Evolutionary conservation across 1,140 invertebrate species (phyloP).

Genomic region (Geopemphigus sp.): DNA sequence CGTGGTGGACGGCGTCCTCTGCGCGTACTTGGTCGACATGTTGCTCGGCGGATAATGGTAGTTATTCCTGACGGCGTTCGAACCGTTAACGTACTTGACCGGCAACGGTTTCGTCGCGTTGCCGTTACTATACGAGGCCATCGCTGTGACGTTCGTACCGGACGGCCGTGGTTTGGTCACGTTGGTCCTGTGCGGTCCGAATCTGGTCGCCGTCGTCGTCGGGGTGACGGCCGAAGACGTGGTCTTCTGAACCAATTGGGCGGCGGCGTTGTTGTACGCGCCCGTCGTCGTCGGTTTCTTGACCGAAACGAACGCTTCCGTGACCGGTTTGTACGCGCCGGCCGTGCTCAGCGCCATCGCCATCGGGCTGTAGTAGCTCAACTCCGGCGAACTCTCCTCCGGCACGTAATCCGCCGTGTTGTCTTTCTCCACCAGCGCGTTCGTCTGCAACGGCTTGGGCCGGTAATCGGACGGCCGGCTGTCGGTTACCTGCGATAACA

Average conservation of each 20-base stretch:
- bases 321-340: constrained; percentile 1
- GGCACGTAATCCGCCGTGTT: constrained; percentile 33
- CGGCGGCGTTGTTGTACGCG: too few species aligned
- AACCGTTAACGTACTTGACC: constrained; percentile 17
- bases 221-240: neutral
- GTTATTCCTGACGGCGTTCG: constrained; percentile 15
- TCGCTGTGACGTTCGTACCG: neutral
- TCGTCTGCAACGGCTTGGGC: constrained; percentile 16
- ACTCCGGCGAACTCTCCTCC: constrained; percentile 41
- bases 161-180: neutral
- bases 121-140: neutral
- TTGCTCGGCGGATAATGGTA: constrained; percentile 39
- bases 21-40: constrained; percentile 43
- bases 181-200: constrained; percentile 30
- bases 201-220: constrained; percentile 11
- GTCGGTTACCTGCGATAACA: constrained; percentile 52
- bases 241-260: constrained; percentile 8
- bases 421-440: constrained; percentile 28
- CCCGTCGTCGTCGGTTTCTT: neutral
- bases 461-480: constrained; percentile 46
- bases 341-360: constrained; percentile 6
- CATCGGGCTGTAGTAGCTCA: constrained; percentile 29
- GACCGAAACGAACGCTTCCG: constrained; percentile 11
- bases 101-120: neutral
- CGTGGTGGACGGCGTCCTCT: constrained; percentile 30